Percentiles rank a stretch among this genome's conserved stretches.
Conservation (phyloP, 2,113 vertebrate species). For the Polyodon spathula region DNA sequence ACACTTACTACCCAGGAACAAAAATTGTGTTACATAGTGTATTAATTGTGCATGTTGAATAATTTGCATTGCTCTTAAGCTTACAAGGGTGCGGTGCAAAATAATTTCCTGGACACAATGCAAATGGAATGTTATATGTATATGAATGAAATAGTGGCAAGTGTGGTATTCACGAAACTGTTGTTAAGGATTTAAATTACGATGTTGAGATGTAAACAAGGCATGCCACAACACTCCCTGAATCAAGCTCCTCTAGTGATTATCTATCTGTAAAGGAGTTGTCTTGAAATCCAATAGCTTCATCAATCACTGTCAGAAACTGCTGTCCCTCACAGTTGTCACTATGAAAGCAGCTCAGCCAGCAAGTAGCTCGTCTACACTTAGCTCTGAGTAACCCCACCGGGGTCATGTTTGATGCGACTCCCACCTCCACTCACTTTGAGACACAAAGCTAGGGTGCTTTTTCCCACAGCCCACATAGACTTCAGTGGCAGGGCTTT, state of each 20-base stretch:
- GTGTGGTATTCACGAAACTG: no score
- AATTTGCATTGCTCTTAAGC: no score
- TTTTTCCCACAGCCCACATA: slow-evolving; percentile 18
- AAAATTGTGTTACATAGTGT: no score
- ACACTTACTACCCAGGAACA: no score
- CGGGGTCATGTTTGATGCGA: slow-evolving; percentile 5
- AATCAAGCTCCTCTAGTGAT: not conserved
- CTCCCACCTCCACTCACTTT: slow-evolving; percentile 19
- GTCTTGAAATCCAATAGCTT: not conserved
- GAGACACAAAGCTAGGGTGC: slow-evolving; percentile 26
- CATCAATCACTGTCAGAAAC: not conserved
- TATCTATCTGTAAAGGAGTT: not conserved
- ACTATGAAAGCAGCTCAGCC: not conserved
- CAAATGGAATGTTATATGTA: no score
- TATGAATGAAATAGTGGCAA: no score
- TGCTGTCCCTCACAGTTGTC: not conserved
- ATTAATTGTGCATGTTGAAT: no score
- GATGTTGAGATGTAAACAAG: no score
- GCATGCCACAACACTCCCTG: no score
- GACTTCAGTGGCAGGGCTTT: slow-evolving; percentile 33
- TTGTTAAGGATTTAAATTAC: no score
- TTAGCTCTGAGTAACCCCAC: not conserved
- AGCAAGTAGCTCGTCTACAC: not conserved
- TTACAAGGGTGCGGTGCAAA: no score
- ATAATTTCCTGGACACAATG: no score